Base-by-base conservation (phyloP, 1,140 invertebrate species). In the Tribolium castaneum region DNA sequence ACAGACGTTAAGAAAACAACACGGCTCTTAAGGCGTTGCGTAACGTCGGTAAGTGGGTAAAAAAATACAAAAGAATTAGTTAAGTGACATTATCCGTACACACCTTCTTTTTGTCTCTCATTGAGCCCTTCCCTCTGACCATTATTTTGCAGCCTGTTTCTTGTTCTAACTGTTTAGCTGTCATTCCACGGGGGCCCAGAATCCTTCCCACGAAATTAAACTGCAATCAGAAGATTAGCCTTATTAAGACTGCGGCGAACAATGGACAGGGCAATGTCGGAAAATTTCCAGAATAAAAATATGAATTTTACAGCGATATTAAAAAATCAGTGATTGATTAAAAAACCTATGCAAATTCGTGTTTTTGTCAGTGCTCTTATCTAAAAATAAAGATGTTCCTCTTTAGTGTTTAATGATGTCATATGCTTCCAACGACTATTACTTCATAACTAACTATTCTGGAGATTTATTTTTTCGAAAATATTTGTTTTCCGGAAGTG, bases 141-240 rank as follows among this genome's bases (percentile, higher is more conserved):
- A 99, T 99, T 83, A 99, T 99, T 93, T 99, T 99, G 90, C 99
- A 99, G 83, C 98, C 98, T 83, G 98, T 99, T 91, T 99, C 98
- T 89, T 99, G 96, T 90, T 99, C 99, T 86, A 99, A 90, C 89
- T 99, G 98, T 89, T 99, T 99, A 19, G 98, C 98, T 75, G 99
- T 99, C 98, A 99, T 99, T 80, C 99, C 99, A 82, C 98, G 91
- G 77, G 98, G 98, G 51, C 99, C 99, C 85, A 99, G 90, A 91
- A 99, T 99, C 89, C 99, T 93, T 82, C 99, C 99, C 80, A 99
- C 98, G 89, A 99, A 99, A 90, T 99, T 99, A 89, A 99, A 99
- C 98, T 99, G 93, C 78, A 94, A 95, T 83, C 83, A 85, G 88
- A 87, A 87, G 70, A 77, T 12, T 45, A 13, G 39, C 13, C 1